Percentiles rank a stretch among this genome's conserved stretches.
These are phyloP conservation scores for Coranthus polyacanthus DNA, from an alignment of 2,797 vertebrate genomes.

Conservation along the genomic window DNA sequence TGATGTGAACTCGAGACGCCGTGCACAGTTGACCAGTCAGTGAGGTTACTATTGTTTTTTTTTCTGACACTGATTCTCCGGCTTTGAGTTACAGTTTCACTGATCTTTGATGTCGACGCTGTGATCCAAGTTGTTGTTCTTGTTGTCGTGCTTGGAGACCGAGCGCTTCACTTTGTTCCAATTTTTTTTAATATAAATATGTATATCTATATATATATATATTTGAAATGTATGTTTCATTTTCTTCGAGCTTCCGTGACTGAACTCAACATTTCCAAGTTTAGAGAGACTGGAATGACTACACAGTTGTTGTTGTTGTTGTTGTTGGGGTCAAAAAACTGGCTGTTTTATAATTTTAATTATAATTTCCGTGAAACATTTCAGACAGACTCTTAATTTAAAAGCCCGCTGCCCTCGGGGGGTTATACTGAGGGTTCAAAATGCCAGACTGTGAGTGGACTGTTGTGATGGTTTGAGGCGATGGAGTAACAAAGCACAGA, in stretches of 20 bases:
- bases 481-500: conserved; percentile 28
- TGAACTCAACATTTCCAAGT: conserved; percentile 60
- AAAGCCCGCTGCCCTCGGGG: conserved; percentile 7
- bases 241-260: conserved; percentile 69
- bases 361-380: conserved; percentile 35
- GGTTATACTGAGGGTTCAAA: conserved; percentile 12
- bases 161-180: conserved; percentile 77
- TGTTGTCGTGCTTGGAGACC: conserved; percentile 75
- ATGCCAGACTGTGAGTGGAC: conserved; percentile 15
- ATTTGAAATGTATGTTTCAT: conserved; percentile 64
- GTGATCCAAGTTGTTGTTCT: conserved; percentile 75
- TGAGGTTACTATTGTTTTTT: conserved; percentile 61
- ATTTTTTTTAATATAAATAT: conserved; percentile 49
- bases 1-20: conserved; percentile 89
- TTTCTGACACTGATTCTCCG: conserved; percentile 49
- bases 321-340: neutral
- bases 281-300: conserved; percentile 23
- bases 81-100: conserved; percentile 61
- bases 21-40: conserved; percentile 82
- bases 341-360: conserved; percentile 25
- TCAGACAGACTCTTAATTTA: conserved; percentile 23
- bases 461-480: conserved; percentile 2
- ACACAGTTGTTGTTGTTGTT: conserved; percentile 13
- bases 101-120: conserved; percentile 71
- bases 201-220: conserved; percentile 51